Conservation (phyloP, 2,113 vertebrate species). For the Abramis brama region DNA sequence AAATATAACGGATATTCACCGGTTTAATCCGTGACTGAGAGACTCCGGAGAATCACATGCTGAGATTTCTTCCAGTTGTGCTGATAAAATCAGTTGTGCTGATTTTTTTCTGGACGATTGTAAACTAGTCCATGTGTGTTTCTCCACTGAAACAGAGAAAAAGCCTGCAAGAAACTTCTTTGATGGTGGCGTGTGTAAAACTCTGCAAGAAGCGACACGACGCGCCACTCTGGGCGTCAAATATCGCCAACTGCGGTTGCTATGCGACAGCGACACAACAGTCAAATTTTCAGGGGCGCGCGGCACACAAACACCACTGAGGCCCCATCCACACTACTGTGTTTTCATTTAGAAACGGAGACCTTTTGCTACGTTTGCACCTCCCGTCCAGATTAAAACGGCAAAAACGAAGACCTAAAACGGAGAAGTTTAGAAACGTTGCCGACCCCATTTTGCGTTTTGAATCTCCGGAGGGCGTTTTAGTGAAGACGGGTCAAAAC, state of each 20-base stretch:
- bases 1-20: not conserved
- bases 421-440: no score
- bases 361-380: no score
- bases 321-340: no score
- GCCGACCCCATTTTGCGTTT: no score
- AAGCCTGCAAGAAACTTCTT: conserved; percentile 9
- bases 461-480: no score
- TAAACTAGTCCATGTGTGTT: not conserved
- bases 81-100: not conserved
- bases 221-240: not conserved
- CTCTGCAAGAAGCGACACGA: not conserved
- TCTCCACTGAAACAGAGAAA: not conserved
- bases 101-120: not conserved
- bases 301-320: not conserved
- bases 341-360: no score
- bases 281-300: not conserved
- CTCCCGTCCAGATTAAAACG: no score
- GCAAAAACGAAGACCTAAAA: no score
- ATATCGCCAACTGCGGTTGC: not conserved
- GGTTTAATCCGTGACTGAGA: not conserved
- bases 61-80: not conserved
- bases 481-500: no score
- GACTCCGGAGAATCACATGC: not conserved
- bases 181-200: not conserved
- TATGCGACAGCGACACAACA: no score